Percentiles rank a stretch among this genome's conserved stretches.
phyloP scores from a whole-genome alignment of 37 sponge, comb jelly and placozoan genomes.

The Ephydatia muelleri region DNA sequence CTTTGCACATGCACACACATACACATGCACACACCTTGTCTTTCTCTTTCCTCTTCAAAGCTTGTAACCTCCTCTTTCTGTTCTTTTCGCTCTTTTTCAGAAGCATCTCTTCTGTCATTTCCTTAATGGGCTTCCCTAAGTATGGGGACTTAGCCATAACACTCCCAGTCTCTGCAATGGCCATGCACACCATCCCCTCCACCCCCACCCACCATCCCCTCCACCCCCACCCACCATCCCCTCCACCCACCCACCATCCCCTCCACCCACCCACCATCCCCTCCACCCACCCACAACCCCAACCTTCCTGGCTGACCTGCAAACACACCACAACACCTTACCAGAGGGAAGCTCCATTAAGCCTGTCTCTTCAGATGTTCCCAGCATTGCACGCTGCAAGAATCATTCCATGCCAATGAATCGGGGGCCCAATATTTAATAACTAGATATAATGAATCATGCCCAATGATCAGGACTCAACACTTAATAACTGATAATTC shows the following conservation, averaged over 20 bases:
- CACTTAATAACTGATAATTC: too few relatives aligned
- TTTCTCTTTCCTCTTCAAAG: slow-evolving; percentile 71
- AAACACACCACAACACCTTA: slow-evolving; percentile 6
- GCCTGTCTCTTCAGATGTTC: background rate
- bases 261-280: background rate
- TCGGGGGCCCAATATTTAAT: too few relatives aligned
- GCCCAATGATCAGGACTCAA: too few relatives aligned
- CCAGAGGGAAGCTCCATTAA: background rate
- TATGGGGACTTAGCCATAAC: too few relatives aligned
- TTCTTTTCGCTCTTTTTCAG: slow-evolving; percentile 83
- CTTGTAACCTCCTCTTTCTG: slow-evolving; percentile 56
- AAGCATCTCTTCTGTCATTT: slow-evolving; percentile 76
- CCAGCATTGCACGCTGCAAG: slow-evolving; percentile 53
- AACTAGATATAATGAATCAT: too few relatives aligned
- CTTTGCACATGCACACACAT: background rate
- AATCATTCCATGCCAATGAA: too few relatives aligned
- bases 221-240: background rate
- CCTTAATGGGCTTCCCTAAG: slow-evolving; percentile 12
- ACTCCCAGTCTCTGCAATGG: too few relatives aligned
- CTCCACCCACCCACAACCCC: background rate
- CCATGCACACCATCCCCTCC: too few relatives aligned
- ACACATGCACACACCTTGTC: slow-evolving; percentile 56
- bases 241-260: background rate
- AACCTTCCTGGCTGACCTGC: background rate
- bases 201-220: background rate